Evolutionary conservation across 2,888 invertebrate species (phyloP).

Genomic region (Dynastes grantii): DNA sequence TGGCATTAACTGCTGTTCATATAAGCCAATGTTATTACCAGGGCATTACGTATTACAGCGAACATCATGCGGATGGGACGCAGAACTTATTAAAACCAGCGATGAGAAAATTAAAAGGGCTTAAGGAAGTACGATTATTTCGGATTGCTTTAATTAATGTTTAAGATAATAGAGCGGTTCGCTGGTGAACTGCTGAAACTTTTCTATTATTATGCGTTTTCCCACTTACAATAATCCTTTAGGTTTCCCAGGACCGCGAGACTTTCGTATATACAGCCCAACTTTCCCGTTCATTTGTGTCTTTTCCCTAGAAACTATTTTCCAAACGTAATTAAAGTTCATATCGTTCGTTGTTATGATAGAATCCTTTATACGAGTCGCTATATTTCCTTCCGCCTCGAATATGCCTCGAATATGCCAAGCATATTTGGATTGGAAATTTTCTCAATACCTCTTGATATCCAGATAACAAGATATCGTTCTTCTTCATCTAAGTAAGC

Average conservation of each 20-base stretch:
- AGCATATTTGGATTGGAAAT: too few relatives aligned
- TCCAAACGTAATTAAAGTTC: not conserved
- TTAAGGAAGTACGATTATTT: not conserved
- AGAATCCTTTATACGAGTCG: not conserved
- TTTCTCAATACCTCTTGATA: too few relatives aligned
- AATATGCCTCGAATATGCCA: too few relatives aligned
- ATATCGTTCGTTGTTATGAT: not conserved
- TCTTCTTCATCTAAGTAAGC: too few relatives aligned
- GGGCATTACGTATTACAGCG: not conserved
- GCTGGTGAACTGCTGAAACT: not conserved
- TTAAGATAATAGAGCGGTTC: not conserved
- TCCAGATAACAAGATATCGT: too few relatives aligned
- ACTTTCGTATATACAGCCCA: not conserved
- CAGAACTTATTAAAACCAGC: not conserved
- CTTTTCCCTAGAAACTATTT: not conserved
- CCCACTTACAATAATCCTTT: not conserved
- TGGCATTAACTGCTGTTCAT: too few relatives aligned
- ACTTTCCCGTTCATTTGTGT: not conserved
- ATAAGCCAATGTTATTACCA: too few relatives aligned
- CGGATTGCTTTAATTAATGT: conserved; percentile 5
- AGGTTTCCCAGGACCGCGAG: not conserved
- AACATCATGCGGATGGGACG: not conserved
- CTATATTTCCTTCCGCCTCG: too few relatives aligned
- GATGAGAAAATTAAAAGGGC: not conserved
- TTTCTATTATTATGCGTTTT: conserved; percentile 5